phyloP scores from a whole-genome alignment of 2,113 vertebrate genomes.

The Chionomys nivalis region DNA sequence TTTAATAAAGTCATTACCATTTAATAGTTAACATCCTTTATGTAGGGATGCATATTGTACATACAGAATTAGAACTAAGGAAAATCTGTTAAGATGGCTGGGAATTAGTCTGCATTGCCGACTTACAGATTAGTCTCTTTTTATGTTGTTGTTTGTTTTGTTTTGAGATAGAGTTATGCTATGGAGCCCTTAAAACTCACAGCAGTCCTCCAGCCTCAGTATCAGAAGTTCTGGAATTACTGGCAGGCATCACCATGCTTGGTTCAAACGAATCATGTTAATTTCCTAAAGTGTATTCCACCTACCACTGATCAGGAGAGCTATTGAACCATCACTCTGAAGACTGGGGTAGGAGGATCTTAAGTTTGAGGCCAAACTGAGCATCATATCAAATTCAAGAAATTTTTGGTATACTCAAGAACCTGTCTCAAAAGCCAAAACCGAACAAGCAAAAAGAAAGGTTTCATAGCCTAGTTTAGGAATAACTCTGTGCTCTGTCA shows the following conservation, averaged over 20 bases:
- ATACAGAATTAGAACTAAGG: not conserved
- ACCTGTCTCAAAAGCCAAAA: not conserved
- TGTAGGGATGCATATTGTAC: not conserved
- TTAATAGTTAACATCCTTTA: not conserved
- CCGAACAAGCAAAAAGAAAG: not conserved
- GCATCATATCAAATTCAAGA: not conserved
- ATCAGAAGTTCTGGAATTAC: not conserved
- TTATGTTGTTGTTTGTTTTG: not conserved
- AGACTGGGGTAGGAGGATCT: not conserved
- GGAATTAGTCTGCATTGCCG: not conserved
- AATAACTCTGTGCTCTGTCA: not conserved
- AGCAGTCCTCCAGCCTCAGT: not conserved
- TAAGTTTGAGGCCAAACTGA: not conserved
- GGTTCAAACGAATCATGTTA: not conserved
- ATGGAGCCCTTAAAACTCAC: not conserved
- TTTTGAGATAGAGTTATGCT: not conserved
- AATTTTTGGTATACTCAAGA: not conserved
- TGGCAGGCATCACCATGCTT: not conserved
- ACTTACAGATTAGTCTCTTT: not conserved
- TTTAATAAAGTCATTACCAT: slow-evolving; percentile 38
- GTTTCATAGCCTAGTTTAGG: not conserved
- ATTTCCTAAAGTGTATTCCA: not conserved
- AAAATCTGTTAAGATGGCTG: not conserved
- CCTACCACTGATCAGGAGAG: not conserved
- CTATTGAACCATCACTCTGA: not conserved